phyloP scores from a whole-genome alignment of 2,113 vertebrate genomes.

The Rousettus leschenaultii region DNA sequence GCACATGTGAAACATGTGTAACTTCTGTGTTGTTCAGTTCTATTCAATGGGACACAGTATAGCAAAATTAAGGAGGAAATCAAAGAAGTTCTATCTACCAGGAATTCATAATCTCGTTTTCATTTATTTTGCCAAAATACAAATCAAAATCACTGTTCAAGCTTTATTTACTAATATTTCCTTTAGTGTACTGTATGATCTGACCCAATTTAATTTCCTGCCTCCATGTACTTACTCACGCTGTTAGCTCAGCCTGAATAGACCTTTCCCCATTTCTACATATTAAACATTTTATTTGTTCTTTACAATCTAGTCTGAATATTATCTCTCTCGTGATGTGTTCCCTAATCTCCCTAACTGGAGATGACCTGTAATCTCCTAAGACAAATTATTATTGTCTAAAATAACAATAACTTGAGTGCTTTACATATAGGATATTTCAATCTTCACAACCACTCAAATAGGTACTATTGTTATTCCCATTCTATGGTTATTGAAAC shows the following conservation, averaged over 20 bases:
- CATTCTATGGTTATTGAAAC: not conserved
- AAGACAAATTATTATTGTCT: not conserved
- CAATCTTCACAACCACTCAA: not conserved
- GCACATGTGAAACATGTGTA: not conserved
- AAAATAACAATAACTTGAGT: constrained; percentile 15
- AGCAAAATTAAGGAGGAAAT: constrained; percentile 42
- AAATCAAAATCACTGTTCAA: constrained; percentile 10
- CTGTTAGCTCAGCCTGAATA: constrained; percentile 8
- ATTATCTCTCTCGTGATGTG: constrained; percentile 1
- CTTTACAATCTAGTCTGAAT: not conserved
- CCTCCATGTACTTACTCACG: not conserved
- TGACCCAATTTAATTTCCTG: constrained; percentile 30
- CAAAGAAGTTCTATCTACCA: not conserved
- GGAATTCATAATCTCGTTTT: constrained; percentile 18
- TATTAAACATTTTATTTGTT: constrained; percentile 17
- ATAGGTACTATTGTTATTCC: not conserved
- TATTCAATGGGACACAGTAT: not conserved
- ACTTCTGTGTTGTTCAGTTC: not conserved
- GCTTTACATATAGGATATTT: not conserved
- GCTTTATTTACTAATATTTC: constrained; percentile 28
- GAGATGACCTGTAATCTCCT: not conserved
- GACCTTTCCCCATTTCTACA: not conserved
- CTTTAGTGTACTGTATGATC: not conserved
- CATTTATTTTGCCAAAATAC: constrained; percentile 35
- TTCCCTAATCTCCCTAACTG: not conserved